A percentile compares a stretch with the other conserved stretches of the same genome.
phyloP scores from a whole-genome alignment of 2,113 vertebrate species.

The Peromyscus maniculatus region DNA sequence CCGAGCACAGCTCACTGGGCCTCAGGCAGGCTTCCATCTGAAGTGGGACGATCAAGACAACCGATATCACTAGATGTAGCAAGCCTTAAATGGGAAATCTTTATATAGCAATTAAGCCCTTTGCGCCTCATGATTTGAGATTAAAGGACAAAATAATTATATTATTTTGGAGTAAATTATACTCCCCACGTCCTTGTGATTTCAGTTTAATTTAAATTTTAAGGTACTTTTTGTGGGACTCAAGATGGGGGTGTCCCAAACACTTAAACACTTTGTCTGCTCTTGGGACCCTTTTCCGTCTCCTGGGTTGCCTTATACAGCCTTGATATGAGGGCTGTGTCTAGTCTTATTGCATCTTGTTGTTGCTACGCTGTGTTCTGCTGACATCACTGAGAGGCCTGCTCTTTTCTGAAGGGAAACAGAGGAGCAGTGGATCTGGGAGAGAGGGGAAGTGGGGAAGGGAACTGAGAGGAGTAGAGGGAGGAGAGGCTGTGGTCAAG shows the following conservation, averaged over 20 bases:
- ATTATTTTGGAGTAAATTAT: constrained; percentile 20
- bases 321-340: neutral
- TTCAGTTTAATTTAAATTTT: constrained; percentile 18
- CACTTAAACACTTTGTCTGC: neutral
- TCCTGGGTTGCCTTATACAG: neutral
- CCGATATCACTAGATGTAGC: neutral
- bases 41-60: neutral
- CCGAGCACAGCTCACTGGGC: neutral
- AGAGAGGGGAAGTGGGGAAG: accelerated
- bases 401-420: neutral
- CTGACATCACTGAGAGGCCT: neutral
- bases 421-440: neutral
- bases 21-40: neutral
- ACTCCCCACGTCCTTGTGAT: neutral
- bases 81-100: neutral
- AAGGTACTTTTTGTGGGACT: neutral
- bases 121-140: neutral
- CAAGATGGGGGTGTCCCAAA: neutral
- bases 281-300: no score
- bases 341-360: neutral
- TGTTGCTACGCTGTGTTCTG: no score
- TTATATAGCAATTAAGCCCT: neutral
- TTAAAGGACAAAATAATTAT: constrained; percentile 3
- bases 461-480: neutral
- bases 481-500: neutral